phyloP scores from a whole-genome alignment of 1,140 invertebrate species.

The Brachionus asplanchnoidis region DNA sequence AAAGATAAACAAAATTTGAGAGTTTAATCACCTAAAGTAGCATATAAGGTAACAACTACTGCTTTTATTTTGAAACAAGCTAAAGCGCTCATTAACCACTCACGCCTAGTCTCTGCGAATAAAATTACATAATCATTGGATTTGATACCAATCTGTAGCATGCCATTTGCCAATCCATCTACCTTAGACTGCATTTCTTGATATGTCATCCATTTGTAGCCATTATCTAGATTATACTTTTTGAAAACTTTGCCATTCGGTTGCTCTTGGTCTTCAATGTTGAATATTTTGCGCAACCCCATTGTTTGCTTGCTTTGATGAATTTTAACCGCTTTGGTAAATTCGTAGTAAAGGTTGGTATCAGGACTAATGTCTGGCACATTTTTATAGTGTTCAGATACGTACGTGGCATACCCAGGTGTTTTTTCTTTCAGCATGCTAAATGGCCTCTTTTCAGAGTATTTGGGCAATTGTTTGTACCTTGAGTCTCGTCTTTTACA shows the following conservation, averaged over 20 bases:
- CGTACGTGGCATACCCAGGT: background rate
- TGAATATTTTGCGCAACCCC: conserved; percentile 69
- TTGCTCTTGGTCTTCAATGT: conserved; percentile 86
- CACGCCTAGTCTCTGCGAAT: conserved; percentile 21
- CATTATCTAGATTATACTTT: conserved; percentile 67
- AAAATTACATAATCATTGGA: conserved; percentile 6
- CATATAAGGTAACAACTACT: conserved; percentile 25
- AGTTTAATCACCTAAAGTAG: conserved; percentile 15
- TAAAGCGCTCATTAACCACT: conserved; percentile 40
- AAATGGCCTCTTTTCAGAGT: background rate
- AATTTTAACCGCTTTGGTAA: background rate
- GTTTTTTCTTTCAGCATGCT: background rate
- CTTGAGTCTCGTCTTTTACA: background rate
- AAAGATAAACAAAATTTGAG: too few relatives aligned
- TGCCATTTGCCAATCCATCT: conserved; percentile 65
- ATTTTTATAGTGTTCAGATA: background rate
- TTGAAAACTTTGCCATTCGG: conserved; percentile 90
- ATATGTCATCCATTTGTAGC: conserved; percentile 85
- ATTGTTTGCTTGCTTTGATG: background rate
- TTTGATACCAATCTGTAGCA: conserved; percentile 43
- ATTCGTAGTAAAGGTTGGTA: background rate
- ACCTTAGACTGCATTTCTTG: conserved; percentile 71
- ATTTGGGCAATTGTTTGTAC: background rate
- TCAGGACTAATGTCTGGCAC: background rate
- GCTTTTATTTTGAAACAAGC: conserved; percentile 22